Evolutionary conservation across 2,888 invertebrate genomes (phyloP).

Genomic region (Xanthia icteritia): DNA sequence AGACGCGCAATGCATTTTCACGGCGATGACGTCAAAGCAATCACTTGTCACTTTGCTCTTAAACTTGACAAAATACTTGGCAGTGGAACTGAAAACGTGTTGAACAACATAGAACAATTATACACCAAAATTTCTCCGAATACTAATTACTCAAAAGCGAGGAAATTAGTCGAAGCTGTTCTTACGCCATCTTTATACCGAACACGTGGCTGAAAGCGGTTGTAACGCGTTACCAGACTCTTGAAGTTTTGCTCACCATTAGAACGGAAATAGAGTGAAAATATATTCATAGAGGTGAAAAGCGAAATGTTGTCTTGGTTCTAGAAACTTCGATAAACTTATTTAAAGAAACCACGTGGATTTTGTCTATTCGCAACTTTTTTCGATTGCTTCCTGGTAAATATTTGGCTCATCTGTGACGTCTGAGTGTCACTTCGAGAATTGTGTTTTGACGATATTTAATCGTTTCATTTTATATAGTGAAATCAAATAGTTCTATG

Average conservation of each 20-base stretch:
- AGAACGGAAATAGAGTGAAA: slow-evolving; percentile 60
- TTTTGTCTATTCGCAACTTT: slow-evolving; percentile 44
- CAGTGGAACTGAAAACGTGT: slow-evolving; percentile 58
- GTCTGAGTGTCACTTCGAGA: slow-evolving; percentile 44
- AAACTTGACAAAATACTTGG: slow-evolving; percentile 61
- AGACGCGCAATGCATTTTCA: slow-evolving; percentile 24
- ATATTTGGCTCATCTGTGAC: slow-evolving; percentile 58
- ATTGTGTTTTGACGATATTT: slow-evolving; percentile 45
- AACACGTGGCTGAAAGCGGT: slow-evolving; percentile 52
- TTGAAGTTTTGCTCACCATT: slow-evolving; percentile 39
- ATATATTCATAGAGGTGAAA: slow-evolving; percentile 48
- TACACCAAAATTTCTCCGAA: slow-evolving; percentile 54
- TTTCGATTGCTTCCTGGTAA: slow-evolving; percentile 57
- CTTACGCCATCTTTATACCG: slow-evolving; percentile 51
- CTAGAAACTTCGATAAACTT: slow-evolving; percentile 60
- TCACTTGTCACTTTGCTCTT: slow-evolving; percentile 57
- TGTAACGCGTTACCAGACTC: slow-evolving; percentile 54
- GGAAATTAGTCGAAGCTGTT: slow-evolving; percentile 33
- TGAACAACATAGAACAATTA: slow-evolving; percentile 58
- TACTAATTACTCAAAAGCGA: slow-evolving; percentile 52
- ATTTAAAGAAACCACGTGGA: slow-evolving; percentile 62
- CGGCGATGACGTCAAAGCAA: slow-evolving; percentile 53
- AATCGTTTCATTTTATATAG: slow-evolving; percentile 32
- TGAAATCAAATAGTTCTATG: slow-evolving; percentile 19
- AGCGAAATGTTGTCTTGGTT: slow-evolving; percentile 47